Percentiles rank a stretch among this genome's conserved stretches.
Evolutionary conservation across 2,113 vertebrate genomes (phyloP).

Genomic region (Mesocricetus auratus): DNA sequence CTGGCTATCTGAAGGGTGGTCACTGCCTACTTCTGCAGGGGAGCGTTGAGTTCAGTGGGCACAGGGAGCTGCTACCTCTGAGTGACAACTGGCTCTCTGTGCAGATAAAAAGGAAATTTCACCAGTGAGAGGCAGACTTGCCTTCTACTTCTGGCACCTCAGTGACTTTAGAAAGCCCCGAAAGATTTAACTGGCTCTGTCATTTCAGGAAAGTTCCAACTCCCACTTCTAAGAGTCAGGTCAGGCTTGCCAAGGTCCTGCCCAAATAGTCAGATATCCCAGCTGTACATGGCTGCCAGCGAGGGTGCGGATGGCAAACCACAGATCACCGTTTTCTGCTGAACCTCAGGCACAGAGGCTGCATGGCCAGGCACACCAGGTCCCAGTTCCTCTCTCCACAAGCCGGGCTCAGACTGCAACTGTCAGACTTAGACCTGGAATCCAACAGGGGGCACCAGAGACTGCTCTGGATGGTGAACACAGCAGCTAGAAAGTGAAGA

Average conservation of each 20-base stretch:
- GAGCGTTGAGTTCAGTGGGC: background rate
- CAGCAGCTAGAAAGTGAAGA: background rate
- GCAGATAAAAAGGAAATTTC: constrained; percentile 50
- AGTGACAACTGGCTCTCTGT: background rate
- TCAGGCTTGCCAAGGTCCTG: constrained; percentile 41
- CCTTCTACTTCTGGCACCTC: constrained; percentile 65
- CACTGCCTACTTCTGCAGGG: background rate
- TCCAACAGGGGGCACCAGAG: constrained; percentile 78
- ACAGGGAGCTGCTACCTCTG: background rate
- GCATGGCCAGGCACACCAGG: background rate
- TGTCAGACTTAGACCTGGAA: background rate
- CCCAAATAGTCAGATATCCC: constrained; percentile 32
- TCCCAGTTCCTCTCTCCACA: background rate
- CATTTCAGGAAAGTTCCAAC: constrained; percentile 64
- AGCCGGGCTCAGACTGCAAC: background rate
- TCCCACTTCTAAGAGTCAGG: background rate
- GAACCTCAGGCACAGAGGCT: background rate
- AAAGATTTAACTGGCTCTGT: constrained; percentile 59
- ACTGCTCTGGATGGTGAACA: constrained; percentile 9
- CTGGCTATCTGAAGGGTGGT: background rate
- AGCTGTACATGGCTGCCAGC: background rate
- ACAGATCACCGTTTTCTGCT: background rate
- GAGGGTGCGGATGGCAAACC: constrained; percentile 16
- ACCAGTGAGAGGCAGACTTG: constrained; percentile 9
- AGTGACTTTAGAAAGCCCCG: constrained; percentile 56